These are phyloP conservation scores for Leptocoma aspasia DNA, from an alignment of 2,113 vertebrate genomes.

Conservation along the genomic window DNA sequence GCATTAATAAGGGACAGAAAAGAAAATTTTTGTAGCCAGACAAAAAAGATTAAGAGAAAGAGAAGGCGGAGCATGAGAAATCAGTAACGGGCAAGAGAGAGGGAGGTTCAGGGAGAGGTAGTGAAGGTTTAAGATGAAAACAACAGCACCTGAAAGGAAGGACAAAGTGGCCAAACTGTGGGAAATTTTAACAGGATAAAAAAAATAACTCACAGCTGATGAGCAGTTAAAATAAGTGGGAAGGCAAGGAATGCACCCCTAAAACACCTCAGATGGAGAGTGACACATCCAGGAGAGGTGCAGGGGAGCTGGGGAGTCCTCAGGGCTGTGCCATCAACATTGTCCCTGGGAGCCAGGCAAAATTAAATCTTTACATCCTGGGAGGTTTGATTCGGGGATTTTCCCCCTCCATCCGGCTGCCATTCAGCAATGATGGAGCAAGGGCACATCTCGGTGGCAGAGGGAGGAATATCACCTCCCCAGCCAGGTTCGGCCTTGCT, in stretches of 20 bases:
- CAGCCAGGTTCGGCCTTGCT: not conserved
- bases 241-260: accelerated
- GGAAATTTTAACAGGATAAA: not conserved
- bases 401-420: accelerated
- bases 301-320: not conserved
- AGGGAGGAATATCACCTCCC: not conserved
- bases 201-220: not conserved
- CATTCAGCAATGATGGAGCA: not conserved
- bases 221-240: not conserved
- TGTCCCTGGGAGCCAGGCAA: not conserved
- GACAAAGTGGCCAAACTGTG: accelerated
- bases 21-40: not conserved
- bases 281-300: not conserved
- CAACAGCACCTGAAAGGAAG: not conserved
- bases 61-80: not conserved
- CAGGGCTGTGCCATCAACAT: no score
- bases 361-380: not conserved
- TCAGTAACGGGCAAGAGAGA: not conserved
- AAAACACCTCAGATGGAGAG: not conserved
- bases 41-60: not conserved
- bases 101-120: not conserved
- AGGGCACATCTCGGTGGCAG: constrained; percentile 33
- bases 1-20: not conserved
- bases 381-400: not conserved
- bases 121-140: not conserved